Conservation (phyloP, 2,888 invertebrate genomes). For the Epinotia nisella region DNA sequence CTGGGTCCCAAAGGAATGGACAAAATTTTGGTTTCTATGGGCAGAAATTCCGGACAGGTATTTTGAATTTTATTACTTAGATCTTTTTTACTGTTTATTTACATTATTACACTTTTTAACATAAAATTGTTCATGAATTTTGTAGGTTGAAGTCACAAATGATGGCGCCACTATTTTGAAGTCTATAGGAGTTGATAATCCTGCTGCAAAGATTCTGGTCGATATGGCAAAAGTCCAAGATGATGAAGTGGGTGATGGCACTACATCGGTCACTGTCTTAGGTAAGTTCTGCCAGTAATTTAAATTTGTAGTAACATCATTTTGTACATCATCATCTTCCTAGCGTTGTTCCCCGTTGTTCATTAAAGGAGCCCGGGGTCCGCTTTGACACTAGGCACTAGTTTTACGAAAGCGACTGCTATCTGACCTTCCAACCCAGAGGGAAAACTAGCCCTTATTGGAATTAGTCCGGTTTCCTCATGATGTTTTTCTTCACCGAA, state of each 20-base stretch:
- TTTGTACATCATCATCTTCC: too few species aligned
- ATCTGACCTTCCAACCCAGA: too few species aligned
- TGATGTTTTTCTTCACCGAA: too few species aligned
- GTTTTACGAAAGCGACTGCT: too few species aligned
- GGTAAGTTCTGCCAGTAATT: conserved; percentile 72
- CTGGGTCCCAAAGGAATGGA: conserved; percentile 99
- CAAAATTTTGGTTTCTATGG: conserved; percentile 93
- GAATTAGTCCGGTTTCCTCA: too few species aligned
- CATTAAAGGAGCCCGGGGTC: too few species aligned
- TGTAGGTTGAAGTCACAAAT: conserved; percentile 97
- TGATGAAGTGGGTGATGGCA: conserved; percentile 99
- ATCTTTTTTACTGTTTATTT: conserved; percentile 8
- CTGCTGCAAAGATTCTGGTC: conserved; percentile 99
- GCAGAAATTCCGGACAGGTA: conserved; percentile 90
- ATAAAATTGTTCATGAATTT: conserved; percentile 34
- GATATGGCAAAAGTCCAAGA: conserved; percentile 99
- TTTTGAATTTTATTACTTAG: conserved; percentile 24
- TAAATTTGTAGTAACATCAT: too few species aligned
- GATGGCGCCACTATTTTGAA: conserved; percentile 99
- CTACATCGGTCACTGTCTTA: conserved; percentile 98
- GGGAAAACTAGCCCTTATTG: too few species aligned
- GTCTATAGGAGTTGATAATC: conserved; percentile 98
- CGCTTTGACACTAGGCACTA: too few species aligned
- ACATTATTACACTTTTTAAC: conserved; percentile 28
- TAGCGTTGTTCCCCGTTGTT: too few species aligned